Evolutionary conservation across 2,113 vertebrate genomes (phyloP).

Genomic region (Paraplagusia blochii): DNA sequence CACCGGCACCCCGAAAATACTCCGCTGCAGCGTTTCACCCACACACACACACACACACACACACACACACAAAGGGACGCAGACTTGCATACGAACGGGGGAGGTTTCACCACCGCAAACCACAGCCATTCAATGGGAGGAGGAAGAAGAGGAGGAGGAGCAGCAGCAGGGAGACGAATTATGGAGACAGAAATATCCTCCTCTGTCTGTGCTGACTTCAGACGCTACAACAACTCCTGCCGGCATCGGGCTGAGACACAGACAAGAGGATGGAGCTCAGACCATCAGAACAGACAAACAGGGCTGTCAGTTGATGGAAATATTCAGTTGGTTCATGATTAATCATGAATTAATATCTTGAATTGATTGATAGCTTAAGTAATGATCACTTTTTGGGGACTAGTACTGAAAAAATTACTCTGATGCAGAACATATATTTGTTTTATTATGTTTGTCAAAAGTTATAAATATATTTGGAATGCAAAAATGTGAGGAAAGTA

Average conservation of each 20-base stretch:
- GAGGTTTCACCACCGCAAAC: constrained; percentile 69
- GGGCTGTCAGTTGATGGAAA: too few species aligned
- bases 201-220: constrained; percentile 47
- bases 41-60: constrained; percentile 8
- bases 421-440: too few species aligned
- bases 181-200: constrained; percentile 69
- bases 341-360: too few species aligned
- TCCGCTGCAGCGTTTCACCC: constrained; percentile 27
- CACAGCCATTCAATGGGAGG: constrained; percentile 69
- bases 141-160: constrained; percentile 51
- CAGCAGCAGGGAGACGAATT: constrained; percentile 60
- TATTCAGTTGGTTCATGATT: too few species aligned
- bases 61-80: constrained; percentile 20
- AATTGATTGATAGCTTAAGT: too few species aligned
- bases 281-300: too few species aligned
- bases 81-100: constrained; percentile 18
- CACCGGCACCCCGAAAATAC: constrained; percentile 65
- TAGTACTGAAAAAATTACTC: too few species aligned
- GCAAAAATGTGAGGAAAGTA: too few species aligned
- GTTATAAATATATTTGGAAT: too few species aligned
- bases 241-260: constrained; percentile 19
- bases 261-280: constrained; percentile 7
- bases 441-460: too few species aligned
- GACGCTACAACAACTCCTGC: constrained; percentile 40
- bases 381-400: too few species aligned